A percentile compares a stretch with the other conserved stretches of the same genome.
These are phyloP conservation scores for Zonitis immaculata DNA, from an alignment of 2,888 invertebrate genomes.

Conservation along the genomic window DNA sequence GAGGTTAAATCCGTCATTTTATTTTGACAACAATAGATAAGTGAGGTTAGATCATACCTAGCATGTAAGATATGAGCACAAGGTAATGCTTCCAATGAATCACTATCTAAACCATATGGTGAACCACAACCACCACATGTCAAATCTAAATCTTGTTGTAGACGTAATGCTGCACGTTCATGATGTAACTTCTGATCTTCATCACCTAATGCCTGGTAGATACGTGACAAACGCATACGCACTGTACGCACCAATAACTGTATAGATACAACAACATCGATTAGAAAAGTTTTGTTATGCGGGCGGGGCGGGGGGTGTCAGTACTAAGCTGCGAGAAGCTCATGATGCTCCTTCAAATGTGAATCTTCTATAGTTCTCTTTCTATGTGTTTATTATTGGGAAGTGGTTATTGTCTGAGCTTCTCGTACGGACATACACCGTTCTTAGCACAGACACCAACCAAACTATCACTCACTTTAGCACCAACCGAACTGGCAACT, in stretches of 20 bases:
- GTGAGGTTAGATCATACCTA: constrained; percentile 51
- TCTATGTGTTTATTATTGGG: no score
- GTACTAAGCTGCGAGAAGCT: no score
- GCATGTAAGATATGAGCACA: constrained; percentile 86
- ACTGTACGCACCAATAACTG: constrained; percentile 76
- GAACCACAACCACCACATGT: constrained; percentile 79
- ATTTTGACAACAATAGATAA: neutral
- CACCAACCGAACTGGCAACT: constrained; percentile 80
- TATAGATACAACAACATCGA: no score
- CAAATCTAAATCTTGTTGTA: constrained; percentile 68
- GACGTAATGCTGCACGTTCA: constrained; percentile 62
- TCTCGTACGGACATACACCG: no score
- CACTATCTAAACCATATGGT: constrained; percentile 67
- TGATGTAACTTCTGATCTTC: constrained; percentile 73
- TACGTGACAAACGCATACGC: constrained; percentile 70
- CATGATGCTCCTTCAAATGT: no score
- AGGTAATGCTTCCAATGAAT: constrained; percentile 73
- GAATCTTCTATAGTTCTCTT: no score
- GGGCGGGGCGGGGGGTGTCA: no score
- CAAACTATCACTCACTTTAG: constrained; percentile 73
- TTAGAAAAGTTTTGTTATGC: no score
- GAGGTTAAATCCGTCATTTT: neutral
- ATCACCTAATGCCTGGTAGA: constrained; percentile 79
- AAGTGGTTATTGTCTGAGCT: no score
- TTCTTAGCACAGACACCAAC: no score